Percentiles rank a stretch among this genome's conserved stretches.
These are phyloP conservation scores for Ammospiza caudacuta DNA, from an alignment of 2,113 vertebrate species.

Conservation along the genomic window DNA sequence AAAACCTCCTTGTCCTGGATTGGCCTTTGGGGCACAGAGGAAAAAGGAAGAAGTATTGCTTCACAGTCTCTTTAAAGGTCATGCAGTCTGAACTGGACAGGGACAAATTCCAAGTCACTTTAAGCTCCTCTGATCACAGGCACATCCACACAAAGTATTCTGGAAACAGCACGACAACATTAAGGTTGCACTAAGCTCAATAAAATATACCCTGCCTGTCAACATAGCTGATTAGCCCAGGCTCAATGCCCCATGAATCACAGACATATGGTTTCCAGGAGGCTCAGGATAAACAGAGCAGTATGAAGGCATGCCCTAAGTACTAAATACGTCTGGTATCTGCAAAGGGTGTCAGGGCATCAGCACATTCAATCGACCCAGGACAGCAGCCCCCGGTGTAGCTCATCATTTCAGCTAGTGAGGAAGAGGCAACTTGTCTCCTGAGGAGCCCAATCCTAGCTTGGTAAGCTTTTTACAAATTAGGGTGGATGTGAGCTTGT, in stretches of 20 bases:
- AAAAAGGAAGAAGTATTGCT: constrained; percentile 8
- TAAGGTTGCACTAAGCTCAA: not conserved
- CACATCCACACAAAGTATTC: not conserved
- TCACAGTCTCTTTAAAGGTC: not conserved
- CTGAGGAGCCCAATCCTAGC: not conserved
- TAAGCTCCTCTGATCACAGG: not conserved
- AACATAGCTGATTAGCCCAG: not conserved
- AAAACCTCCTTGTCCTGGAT: constrained; percentile 5
- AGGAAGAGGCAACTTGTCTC: not conserved
- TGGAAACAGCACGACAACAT: not conserved
- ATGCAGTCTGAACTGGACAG: not conserved
- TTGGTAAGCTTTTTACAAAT: not conserved
- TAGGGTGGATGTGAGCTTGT: not conserved
- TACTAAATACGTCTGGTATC: not conserved
- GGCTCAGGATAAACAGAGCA: not conserved
- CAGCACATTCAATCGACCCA: not conserved
- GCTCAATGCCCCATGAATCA: not conserved
- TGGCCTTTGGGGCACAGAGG: not conserved
- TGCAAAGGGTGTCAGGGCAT: not conserved
- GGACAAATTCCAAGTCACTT: not conserved
- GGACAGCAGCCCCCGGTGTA: not conserved
- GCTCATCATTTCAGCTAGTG: not conserved
- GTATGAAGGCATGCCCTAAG: not conserved
- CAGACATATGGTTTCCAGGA: not conserved
- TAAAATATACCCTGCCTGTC: constrained; percentile 20